Base-by-base conservation (phyloP, 64 coral and sea anemone genomes). In the Acropora tenuis region DNA sequence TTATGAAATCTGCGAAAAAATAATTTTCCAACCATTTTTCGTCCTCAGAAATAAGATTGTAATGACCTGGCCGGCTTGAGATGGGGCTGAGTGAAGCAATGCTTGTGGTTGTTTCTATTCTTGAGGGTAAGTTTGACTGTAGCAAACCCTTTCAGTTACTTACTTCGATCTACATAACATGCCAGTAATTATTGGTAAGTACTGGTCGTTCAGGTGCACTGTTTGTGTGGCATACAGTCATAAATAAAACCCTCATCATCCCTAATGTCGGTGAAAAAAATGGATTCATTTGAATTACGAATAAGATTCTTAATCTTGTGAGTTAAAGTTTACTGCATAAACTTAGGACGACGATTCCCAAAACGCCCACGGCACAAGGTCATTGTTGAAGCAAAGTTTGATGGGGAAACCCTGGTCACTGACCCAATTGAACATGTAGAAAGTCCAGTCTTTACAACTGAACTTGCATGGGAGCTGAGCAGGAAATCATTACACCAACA, bases 361-460 rank as follows among this genome's bases (percentile, higher is more conserved):
- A 90, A 87, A 65, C 82, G 97, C 5, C 59, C 91, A 59, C 87
- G 94, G 12, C 97, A 96, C 65, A 95, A 95, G 83, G 87, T 98
- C 42, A 88, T 96, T 53, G 91, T 98, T 11, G 97, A 98, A 86
- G 90, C 97, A 74, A 98, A 98, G 78, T 98, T 98, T 91, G 97
- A 98, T 91, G 97, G 97, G 41, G 97, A 98, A 67, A 98, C 91
- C 75, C 68, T 98, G 75, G 90, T 90, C 3, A 98, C 97, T 19
- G 97, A 98, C 87, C 97, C 97, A n/a, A 95, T 98, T 85, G 94
- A 98, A 74, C 97, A 98, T 78, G 73, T 82, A 69, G 97, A 98
- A 75, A 93, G 41, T 63, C 97, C 97, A 69, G 84, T 93, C 16
- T 98, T 98, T 75, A 93, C 93, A 47, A 98, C 97, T 47, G 97